These are phyloP conservation scores for Eutolmus rufibarbis DNA, from an alignment of 2,888 invertebrate species.

Conservation along the genomic window DNA sequence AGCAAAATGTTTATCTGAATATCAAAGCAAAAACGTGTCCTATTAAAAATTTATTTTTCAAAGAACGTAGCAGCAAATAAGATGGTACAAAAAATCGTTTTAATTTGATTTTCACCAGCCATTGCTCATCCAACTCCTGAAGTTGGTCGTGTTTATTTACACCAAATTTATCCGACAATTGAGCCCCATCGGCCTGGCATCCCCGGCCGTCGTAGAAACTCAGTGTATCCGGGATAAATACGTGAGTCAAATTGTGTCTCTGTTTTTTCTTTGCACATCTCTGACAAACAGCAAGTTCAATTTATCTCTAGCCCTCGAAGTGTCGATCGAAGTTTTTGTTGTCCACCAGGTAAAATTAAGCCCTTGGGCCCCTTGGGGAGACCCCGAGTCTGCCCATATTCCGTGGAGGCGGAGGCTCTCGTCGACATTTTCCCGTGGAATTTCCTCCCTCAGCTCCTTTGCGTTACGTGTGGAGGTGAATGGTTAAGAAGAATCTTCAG, in stretches of 20 bases:
- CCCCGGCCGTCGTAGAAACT: neutral
- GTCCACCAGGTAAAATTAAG: slow-evolving; percentile 9
- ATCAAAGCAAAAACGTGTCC: too few species aligned
- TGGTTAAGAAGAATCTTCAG: slow-evolving; percentile 3
- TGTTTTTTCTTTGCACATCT: slow-evolving; percentile 20
- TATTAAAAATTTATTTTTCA: neutral
- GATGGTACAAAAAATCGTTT: neutral
- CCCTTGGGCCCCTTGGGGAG: too few species aligned
- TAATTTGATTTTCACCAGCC: neutral
- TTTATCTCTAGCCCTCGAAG: neutral
- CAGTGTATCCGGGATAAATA: slow-evolving; percentile 23
- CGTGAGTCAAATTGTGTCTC: slow-evolving; percentile 34
- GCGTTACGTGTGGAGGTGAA: slow-evolving; percentile 9
- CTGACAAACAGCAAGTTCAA: neutral
- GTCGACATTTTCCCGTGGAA: neutral
- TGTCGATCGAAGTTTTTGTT: slow-evolving; percentile 3
- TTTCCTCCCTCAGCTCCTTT: neutral
- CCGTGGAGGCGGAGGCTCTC: neutral
- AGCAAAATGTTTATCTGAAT: neutral
- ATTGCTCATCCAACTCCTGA: neutral
- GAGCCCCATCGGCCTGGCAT: neutral
- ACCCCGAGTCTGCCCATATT: neutral
- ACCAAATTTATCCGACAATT: neutral
- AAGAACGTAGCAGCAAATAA: neutral
- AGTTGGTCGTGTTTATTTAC: neutral